phyloP scores from a whole-genome alignment of 2,888 invertebrate species.

The Achlya flavicornis region DNA sequence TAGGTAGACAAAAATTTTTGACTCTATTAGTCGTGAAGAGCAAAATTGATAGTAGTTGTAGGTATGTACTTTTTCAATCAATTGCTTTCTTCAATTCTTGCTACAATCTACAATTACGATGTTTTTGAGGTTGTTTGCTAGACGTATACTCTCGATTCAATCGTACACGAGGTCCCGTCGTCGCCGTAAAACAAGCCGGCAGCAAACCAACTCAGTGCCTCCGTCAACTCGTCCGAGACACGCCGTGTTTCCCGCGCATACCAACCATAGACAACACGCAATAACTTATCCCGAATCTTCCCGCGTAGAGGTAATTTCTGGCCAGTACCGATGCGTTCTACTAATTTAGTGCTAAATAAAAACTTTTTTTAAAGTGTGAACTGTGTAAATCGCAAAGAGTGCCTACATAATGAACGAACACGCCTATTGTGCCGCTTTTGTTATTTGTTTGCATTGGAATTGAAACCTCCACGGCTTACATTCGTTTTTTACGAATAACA shows the following conservation, averaged over 20 bases:
- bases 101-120: not conserved
- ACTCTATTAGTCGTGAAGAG: not conserved
- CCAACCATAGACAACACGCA: slow-evolving; percentile 52
- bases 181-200: slow-evolving; percentile 15
- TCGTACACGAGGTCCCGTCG: slow-evolving; percentile 15
- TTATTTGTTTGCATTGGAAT: slow-evolving; percentile 51
- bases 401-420: slow-evolving; percentile 28
- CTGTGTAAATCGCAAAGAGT: slow-evolving; percentile 24
- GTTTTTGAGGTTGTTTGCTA: slow-evolving; percentile 24
- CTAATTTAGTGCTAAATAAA: slow-evolving; percentile 28
- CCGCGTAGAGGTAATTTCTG: slow-evolving; percentile 64
- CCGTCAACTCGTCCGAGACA: slow-evolving; percentile 51
- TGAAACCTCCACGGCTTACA: slow-evolving; percentile 36
- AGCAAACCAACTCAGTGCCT: slow-evolving; percentile 51
- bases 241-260: slow-evolving; percentile 66
- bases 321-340: slow-evolving; percentile 28
- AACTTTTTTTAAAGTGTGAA: slow-evolving; percentile 30
- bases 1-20: no score
- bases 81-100: no score
- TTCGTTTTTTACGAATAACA: slow-evolving; percentile 17
- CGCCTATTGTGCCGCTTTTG: slow-evolving; percentile 38
- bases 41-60: not conserved
- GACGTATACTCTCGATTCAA: slow-evolving; percentile 16
- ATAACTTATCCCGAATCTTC: slow-evolving; percentile 51
- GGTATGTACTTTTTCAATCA: not conserved